phyloP scores from a whole-genome alignment of 2,113 vertebrate genomes.

The Tychaedon coryphoeus region DNA sequence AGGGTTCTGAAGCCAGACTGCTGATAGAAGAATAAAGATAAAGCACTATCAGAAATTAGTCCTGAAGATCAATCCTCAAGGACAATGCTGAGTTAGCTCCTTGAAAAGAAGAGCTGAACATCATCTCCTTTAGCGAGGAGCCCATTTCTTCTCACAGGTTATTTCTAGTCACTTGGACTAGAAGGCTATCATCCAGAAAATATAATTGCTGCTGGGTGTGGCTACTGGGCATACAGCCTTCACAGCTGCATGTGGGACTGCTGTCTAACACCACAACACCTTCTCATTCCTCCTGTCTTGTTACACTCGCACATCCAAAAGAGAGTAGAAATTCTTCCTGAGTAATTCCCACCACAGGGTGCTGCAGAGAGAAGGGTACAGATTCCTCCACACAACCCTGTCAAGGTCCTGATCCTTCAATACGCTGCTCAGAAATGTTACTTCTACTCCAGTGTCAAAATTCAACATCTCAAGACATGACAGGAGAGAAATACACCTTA shows the following conservation, averaged over 20 bases:
- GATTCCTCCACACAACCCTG: not conserved
- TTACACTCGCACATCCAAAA: not conserved
- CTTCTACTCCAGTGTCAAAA: not conserved
- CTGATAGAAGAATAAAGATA: not conserved
- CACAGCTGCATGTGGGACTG: fast-evolving
- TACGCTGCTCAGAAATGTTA: not conserved
- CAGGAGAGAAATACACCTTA: not conserved
- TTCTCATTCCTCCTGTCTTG: not conserved
- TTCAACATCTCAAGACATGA: not conserved
- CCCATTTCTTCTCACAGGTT: not conserved
- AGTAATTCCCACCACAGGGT: not conserved
- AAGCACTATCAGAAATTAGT: not conserved
- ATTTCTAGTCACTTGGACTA: not conserved
- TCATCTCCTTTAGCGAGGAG: not conserved
- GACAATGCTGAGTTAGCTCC: not conserved
- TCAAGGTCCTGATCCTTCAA: not conserved
- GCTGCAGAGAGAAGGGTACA: not conserved
- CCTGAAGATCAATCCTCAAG: not conserved
- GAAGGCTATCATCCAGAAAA: not conserved
- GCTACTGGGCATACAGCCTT: not conserved
- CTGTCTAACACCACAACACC: not conserved
- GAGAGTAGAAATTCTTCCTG: not conserved
- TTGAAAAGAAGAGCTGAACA: not conserved
- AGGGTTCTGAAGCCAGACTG: not conserved
- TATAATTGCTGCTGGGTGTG: fast-evolving